Conservation (phyloP, 64 coral and sea anemone species). For the Porites lutea region DNA sequence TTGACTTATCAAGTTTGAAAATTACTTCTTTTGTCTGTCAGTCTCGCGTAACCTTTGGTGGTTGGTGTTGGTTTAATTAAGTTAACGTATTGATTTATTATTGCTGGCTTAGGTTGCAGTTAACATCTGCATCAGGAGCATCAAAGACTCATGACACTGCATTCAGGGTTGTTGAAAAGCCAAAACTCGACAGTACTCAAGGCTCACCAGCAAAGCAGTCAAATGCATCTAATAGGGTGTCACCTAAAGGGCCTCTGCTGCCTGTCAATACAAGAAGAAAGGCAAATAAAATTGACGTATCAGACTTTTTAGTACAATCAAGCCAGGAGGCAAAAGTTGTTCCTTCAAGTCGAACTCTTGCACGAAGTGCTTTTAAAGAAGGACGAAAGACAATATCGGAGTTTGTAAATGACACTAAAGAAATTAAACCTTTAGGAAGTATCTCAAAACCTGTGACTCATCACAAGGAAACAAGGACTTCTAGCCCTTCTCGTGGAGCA, state of each 20-base stretch:
- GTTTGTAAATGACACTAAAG: slow-evolving; percentile 94
- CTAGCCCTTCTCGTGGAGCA: slow-evolving; percentile 71
- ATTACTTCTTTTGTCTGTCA: no score
- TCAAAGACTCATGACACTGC: slow-evolving; percentile 35
- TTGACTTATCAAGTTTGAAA: no score
- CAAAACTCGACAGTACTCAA: not conserved
- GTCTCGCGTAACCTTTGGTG: no score
- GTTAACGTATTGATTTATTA: not conserved
- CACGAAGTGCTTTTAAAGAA: slow-evolving; percentile 90
- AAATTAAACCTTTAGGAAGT: slow-evolving; percentile 95
- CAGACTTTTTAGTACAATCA: slow-evolving; percentile 87
- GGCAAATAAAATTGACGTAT: slow-evolving; percentile 94
- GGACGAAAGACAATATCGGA: slow-evolving; percentile 83
- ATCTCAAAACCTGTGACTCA: slow-evolving; percentile 78
- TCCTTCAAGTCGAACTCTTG: slow-evolving; percentile 71
- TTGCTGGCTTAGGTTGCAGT: slow-evolving; percentile 1
- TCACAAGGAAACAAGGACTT: slow-evolving; percentile 79
- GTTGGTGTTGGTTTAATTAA: not conserved
- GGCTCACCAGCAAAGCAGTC: slow-evolving; percentile 27
- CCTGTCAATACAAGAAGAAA: slow-evolving; percentile 93
- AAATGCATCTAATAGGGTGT: slow-evolving; percentile 3
- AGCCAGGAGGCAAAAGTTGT: slow-evolving; percentile 75
- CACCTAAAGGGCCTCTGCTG: slow-evolving; percentile 73
- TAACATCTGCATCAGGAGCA: slow-evolving; percentile 18
- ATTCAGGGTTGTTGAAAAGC: slow-evolving; percentile 41